A percentile compares a stretch with the other conserved stretches of the same genome.
These are phyloP conservation scores for Elaphurus davidianus DNA, from an alignment of 2,113 vertebrate genomes.

Conservation along the genomic window DNA sequence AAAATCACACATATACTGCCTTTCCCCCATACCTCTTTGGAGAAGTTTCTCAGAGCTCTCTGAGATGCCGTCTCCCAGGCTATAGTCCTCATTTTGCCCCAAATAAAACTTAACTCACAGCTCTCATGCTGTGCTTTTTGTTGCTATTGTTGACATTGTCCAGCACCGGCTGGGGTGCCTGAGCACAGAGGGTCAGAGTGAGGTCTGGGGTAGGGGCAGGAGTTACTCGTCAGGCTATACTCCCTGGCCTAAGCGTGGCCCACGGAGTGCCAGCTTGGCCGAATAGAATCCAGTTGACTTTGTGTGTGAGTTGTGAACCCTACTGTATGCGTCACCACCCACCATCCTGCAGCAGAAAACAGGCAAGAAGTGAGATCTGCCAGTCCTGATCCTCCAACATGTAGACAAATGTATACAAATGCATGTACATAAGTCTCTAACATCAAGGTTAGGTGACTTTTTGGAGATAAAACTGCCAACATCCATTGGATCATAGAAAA, in stretches of 20 bases:
- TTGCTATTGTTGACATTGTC: background rate
- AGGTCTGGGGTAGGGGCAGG: background rate
- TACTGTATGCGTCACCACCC: background rate
- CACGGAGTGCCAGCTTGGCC: background rate
- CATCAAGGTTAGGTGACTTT: background rate
- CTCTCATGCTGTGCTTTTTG: background rate
- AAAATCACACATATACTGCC: background rate
- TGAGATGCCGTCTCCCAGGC: background rate
- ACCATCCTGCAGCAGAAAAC: background rate
- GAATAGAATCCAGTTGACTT: background rate
- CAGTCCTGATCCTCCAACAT: background rate
- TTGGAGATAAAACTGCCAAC: background rate
- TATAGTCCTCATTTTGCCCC: background rate
- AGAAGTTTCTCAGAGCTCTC: background rate
- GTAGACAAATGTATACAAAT: background rate
- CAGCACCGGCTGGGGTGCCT: background rate
- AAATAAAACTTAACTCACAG: background rate
- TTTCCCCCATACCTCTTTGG: background rate
- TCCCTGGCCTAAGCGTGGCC: background rate
- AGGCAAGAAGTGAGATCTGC: no score
- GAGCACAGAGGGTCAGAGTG: background rate
- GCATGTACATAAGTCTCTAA: rapidly evolving
- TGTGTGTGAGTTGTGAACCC: background rate
- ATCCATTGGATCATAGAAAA: background rate
- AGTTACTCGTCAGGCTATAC: rapidly evolving